phyloP scores from a whole-genome alignment of 2,797 vertebrate species.

The Spinus pinus region DNA sequence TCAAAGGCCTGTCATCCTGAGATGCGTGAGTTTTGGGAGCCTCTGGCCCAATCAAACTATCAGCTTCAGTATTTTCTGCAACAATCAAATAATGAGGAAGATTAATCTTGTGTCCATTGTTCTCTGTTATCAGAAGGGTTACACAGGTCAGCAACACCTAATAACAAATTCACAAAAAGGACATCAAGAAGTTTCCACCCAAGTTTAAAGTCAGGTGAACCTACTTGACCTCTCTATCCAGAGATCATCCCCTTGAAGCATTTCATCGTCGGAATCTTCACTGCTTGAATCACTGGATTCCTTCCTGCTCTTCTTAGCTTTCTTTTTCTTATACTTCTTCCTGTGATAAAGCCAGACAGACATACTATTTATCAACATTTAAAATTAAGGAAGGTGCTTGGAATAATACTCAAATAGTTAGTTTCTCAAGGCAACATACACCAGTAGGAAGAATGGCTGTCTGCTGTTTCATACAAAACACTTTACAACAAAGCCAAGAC shows the following conservation, averaged over 20 bases:
- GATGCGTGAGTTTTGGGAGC: conserved; percentile 89
- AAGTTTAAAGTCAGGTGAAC: conserved; percentile 19
- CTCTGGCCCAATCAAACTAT: conserved; percentile 89
- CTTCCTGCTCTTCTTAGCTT: conserved; percentile 85
- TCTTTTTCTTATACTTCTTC: conserved; percentile 95
- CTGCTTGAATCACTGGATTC: conserved; percentile 88
- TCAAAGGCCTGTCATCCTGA: conserved; percentile 91
- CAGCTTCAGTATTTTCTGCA: conserved; percentile 79
- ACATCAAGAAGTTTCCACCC: neutral
- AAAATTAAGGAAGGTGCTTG: neutral
- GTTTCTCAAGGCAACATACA: neutral
- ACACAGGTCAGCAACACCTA: neutral
- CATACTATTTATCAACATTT: neutral
- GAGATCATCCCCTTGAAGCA: conserved; percentile 77
- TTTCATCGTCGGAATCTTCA: conserved; percentile 85
- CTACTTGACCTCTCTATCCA: conserved; percentile 92
- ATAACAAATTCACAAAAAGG: neutral
- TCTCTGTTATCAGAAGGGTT: neutral
- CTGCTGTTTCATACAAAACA: neutral
- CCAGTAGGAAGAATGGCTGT: neutral
- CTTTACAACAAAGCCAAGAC: neutral
- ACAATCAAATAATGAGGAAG: neutral
- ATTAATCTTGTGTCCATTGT: neutral
- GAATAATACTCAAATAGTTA: neutral
- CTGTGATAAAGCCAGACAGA: conserved; percentile 65